These are phyloP conservation scores for Brachionus asplanchnoidis DNA, from an alignment of 1,140 invertebrate genomes.

Conservation along the genomic window DNA sequence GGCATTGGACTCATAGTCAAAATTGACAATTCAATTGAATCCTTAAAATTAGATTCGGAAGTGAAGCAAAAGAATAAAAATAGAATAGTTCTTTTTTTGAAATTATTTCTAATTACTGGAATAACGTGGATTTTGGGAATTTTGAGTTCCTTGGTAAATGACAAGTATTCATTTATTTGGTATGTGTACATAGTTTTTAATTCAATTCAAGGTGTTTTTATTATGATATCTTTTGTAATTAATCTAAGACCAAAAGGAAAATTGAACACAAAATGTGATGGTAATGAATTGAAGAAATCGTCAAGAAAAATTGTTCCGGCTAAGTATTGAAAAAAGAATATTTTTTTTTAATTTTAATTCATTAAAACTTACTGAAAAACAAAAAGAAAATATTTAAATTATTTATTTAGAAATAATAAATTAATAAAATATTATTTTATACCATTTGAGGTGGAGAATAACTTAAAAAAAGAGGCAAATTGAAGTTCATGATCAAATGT, in stretches of 20 bases:
- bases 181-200: constrained; percentile 6
- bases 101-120: constrained; percentile 11
- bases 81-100: neutral
- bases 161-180: neutral
- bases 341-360: neutral
- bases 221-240: neutral
- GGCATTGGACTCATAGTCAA: neutral
- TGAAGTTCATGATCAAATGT: too few species aligned
- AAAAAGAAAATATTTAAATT: too few species aligned
- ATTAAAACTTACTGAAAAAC: too few species aligned
- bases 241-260: neutral
- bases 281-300: neutral
- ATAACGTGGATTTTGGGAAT: constrained; percentile 23
- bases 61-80: neutral
- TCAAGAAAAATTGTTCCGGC: neutral
- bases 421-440: too few species aligned
- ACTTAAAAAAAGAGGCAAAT: too few species aligned
- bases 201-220: constrained; percentile 19
- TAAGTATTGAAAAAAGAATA: neutral
- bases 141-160: neutral
- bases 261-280: neutral
- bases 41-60: neutral
- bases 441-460: too few species aligned
- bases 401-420: too few species aligned
- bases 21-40: neutral